phyloP scores from a whole-genome alignment of 1,140 invertebrate genomes.

The Apocrypta bakeri region DNA sequence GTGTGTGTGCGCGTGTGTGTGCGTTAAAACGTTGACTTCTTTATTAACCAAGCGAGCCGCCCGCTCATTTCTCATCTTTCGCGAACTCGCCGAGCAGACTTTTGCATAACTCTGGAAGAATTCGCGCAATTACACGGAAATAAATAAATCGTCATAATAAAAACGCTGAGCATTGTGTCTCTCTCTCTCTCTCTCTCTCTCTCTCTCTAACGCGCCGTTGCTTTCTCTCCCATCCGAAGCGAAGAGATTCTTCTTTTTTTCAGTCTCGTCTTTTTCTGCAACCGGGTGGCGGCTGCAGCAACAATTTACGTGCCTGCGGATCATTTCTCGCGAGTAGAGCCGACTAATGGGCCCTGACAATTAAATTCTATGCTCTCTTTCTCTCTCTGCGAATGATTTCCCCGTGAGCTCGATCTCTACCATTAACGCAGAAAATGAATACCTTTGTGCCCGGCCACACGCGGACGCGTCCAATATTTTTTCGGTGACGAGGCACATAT shows the following conservation, averaged over 20 bases:
- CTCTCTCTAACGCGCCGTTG: no score
- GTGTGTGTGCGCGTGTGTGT: conserved; percentile 3
- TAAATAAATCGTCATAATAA: background rate
- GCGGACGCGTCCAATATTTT: conserved; percentile 41
- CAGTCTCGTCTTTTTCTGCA: conserved; percentile 4
- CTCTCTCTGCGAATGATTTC: background rate
- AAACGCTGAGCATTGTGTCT: background rate
- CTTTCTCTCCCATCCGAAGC: background rate
- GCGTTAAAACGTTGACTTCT: conserved; percentile 72
- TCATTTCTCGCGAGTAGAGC: conserved; percentile 16
- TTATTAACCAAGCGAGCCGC: conserved; percentile 65
- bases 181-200: no score
- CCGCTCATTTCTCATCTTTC: background rate
- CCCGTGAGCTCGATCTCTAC: background rate
- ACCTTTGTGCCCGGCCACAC: conserved; percentile 15
- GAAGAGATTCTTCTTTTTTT: background rate
- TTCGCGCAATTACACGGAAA: background rate
- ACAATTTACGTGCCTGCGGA: conserved; percentile 23
- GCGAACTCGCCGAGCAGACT: background rate
- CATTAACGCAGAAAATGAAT: conserved; percentile 12
- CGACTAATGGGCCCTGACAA: conserved; percentile 10
- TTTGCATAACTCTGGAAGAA: background rate
- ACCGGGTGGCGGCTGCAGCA: conserved; percentile 1
- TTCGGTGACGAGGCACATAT: conserved; percentile 57
- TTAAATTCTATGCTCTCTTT: conserved; percentile 1